phyloP scores from a whole-genome alignment of 2,888 invertebrate genomes.

The Mayetiola destructor region DNA sequence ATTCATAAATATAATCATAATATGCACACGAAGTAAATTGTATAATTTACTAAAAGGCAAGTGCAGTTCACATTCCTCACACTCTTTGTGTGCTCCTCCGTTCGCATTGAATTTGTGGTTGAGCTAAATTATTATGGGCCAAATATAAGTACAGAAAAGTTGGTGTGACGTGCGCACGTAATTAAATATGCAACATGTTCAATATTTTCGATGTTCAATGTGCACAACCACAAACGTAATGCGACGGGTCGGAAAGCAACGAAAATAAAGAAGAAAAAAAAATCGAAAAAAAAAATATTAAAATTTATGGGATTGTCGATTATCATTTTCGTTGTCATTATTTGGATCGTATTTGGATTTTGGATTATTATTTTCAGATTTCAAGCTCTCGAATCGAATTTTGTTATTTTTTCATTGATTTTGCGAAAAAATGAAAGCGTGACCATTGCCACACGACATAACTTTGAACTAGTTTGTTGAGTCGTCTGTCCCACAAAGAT shows the following conservation, averaged over 20 bases:
- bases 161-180: background rate
- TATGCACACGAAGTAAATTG: background rate
- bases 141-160: slow-evolving; percentile 1
- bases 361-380: too few relatives aligned
- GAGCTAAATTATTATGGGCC: background rate
- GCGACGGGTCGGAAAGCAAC: background rate
- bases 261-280: background rate
- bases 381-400: too few relatives aligned
- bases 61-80: background rate
- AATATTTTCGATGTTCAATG: too few relatives aligned
- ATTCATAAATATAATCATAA: slow-evolving; percentile 5
- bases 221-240: too few relatives aligned
- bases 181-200: background rate
- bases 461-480: too few relatives aligned
- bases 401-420: too few relatives aligned
- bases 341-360: too few relatives aligned
- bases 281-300: background rate
- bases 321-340: too few relatives aligned
- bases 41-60: slow-evolving; percentile 2
- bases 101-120: background rate
- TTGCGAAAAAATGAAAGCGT: too few relatives aligned
- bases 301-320: too few relatives aligned
- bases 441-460: too few relatives aligned
- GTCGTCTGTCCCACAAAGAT: too few relatives aligned
- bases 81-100: background rate